These are phyloP conservation scores for Temnothorax nylanderi DNA, from an alignment of 1,140 invertebrate genomes.

Conservation along the genomic window DNA sequence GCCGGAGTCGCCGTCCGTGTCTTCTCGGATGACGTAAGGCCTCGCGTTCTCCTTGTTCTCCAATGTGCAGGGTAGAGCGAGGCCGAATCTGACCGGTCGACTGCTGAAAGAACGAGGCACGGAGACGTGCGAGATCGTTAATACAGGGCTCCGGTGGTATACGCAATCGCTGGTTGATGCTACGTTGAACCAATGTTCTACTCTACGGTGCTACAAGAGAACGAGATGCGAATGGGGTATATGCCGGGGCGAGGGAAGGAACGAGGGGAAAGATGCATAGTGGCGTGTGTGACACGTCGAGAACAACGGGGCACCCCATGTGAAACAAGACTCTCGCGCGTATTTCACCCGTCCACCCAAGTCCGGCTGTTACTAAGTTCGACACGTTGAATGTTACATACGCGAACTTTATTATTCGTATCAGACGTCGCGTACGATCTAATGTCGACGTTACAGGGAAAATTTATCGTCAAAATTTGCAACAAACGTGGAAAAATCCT, in stretches of 20 bases:
- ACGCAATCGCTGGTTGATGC: slow-evolving; percentile 64
- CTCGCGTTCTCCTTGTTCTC: slow-evolving; percentile 95
- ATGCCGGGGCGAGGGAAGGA: slow-evolving; percentile 16
- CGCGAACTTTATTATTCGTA: neutral
- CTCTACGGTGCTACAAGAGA: slow-evolving; percentile 71
- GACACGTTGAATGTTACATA: slow-evolving; percentile 24
- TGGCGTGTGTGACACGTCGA: slow-evolving; percentile 45
- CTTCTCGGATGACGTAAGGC: slow-evolving; percentile 90
- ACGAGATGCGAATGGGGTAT: slow-evolving; percentile 61
- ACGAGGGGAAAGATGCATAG: slow-evolving; percentile 40
- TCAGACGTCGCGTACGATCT: neutral
- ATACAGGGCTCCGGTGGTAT: neutral
- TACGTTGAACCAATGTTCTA: slow-evolving; percentile 81
- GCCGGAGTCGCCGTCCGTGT: slow-evolving; percentile 87
- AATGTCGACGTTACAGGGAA: neutral
- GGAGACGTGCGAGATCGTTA: slow-evolving; percentile 2
- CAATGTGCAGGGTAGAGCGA: slow-evolving; percentile 89
- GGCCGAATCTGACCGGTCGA: slow-evolving; percentile 92
- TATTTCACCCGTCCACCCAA: neutral
- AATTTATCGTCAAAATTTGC: neutral
- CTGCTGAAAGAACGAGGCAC: slow-evolving; percentile 85
- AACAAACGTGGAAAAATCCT: neutral
- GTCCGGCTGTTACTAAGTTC: slow-evolving; percentile 4
- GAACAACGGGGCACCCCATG: slow-evolving; percentile 54
- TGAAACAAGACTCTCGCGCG: slow-evolving; percentile 47